Evolutionary conservation across 1,140 invertebrate genomes (phyloP), one percentile per base, ranked within the genome.

Genomic region (Argopecten irradians): DNA sequence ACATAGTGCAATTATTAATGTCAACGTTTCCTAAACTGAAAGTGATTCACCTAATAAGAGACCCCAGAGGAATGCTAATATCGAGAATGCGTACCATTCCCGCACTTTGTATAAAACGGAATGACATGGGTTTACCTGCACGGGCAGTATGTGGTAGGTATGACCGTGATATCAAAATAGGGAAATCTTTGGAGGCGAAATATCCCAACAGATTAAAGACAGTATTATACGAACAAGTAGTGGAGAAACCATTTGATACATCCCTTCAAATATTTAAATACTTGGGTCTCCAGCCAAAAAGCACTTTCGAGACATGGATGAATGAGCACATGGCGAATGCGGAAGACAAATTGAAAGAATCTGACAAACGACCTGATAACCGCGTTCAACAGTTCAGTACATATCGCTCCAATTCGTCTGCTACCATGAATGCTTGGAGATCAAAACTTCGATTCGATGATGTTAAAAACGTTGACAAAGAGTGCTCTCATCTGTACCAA

Each of bases 161-260:
- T 28, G 5, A 71, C 55, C 22, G 55, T 1, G 55, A 71, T 16
- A 71, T 71, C 1, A 8, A 11, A 28, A 71, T 28, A 71, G 55
- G 55, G 5, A 22, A 71, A 71, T 71, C n/a, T 16, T 16, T 71
- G 55, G 16, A 71, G 22, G n/a, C 8, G 1, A 71, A 71, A 71
- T 71, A 71, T n/a, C 89, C 89, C 1, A 41, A 82, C 32, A 86
- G 87, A 39, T 46, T 90, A n/a, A 88, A 86, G 14, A 88, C 83
- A 11, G 46, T 90, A n/a, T 16, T 90, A 33, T 90, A 90, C 19
- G 89, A 90, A 35, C 34, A 34, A 3, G 71, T 90, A 55, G 89
- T 85, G 0, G 85, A 88, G n/a, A 55, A 85, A 35, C 87, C 89
- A 83, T 19, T 90, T 5, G 34, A 84, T 32, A 32, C 84, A 16